These are phyloP conservation scores for Agapornis canus DNA, from an alignment of 2,797 vertebrate species.

Conservation along the genomic window DNA sequence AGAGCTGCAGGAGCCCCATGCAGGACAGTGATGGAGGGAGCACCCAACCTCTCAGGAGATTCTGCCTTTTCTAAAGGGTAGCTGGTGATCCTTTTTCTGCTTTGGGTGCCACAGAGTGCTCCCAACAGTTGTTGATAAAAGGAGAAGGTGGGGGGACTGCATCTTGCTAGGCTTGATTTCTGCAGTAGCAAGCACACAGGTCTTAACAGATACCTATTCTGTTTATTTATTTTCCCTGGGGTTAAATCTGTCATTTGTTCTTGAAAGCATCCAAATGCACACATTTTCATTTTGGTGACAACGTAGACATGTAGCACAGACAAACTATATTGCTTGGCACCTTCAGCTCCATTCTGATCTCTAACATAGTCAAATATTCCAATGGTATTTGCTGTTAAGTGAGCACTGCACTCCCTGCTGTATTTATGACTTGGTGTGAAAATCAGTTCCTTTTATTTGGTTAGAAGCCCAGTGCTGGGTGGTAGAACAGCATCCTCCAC, in stretches of 20 bases:
- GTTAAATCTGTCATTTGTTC: neutral
- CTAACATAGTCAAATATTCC: neutral
- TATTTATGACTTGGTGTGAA: neutral
- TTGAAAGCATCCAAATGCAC: neutral
- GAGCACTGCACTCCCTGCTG: neutral
- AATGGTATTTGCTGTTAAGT: neutral
- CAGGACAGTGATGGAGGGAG: neutral
- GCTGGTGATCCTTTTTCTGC: neutral
- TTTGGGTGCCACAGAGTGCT: neutral
- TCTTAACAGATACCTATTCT: neutral
- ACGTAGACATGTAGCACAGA: accelerated
- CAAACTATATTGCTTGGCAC: neutral
- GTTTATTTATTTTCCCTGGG: neutral
- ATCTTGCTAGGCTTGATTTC: neutral
- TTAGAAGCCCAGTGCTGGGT: neutral
- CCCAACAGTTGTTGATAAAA: neutral
- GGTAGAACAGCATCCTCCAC: neutral
- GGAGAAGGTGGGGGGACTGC: neutral
- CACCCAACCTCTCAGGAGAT: neutral
- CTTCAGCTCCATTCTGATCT: neutral
- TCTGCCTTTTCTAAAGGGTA: neutral
- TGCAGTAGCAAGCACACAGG: neutral
- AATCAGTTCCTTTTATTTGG: neutral
- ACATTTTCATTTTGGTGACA: neutral
- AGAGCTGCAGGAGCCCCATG: neutral